phyloP scores from a whole-genome alignment of 2,113 vertebrate species.

The Solea senegalensis region DNA sequence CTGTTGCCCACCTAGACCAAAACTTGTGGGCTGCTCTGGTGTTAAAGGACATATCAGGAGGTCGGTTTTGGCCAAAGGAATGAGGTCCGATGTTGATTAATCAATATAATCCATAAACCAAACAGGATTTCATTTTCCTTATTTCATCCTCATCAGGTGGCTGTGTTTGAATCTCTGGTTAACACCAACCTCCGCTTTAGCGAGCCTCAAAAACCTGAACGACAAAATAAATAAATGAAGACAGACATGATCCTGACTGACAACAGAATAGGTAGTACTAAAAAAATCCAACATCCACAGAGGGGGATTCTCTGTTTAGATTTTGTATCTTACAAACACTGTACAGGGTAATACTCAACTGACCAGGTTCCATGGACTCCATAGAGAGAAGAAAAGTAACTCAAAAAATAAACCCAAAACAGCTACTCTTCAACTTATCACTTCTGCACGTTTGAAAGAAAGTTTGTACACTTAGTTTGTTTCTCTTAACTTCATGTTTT shows the following conservation, averaged over 20 bases:
- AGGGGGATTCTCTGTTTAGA: conserved; percentile 67
- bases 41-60: conserved; percentile 42
- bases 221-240: conserved; percentile 42
- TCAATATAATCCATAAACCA: conserved; percentile 35
- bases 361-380: conserved; percentile 78
- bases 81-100: conserved; percentile 66
- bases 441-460: conserved; percentile 79
- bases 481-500: conserved; percentile 66
- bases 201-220: conserved; percentile 43
- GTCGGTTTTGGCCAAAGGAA: conserved; percentile 51
- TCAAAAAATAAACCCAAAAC: conserved; percentile 69
- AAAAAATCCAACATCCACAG: conserved; percentile 74
- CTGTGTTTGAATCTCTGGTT: conserved; percentile 31
- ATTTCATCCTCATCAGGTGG: conserved; percentile 22
- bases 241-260: conserved; percentile 62
- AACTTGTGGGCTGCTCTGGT: conserved; percentile 20
- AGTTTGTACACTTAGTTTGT: conserved; percentile 78
- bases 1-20: conserved; percentile 24
- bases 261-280: conserved; percentile 64
- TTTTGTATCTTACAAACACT: conserved; percentile 81
- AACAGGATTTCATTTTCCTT: conserved; percentile 17
- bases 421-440: conserved; percentile 79
- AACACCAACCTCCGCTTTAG: conserved; percentile 40
- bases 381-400: conserved; percentile 75
- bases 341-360: conserved; percentile 81